Percentiles rank a stretch among this genome's conserved stretches.
These are phyloP conservation scores for Cyprinus carpio DNA, from an alignment of 2,113 vertebrate genomes.

Conservation along the genomic window DNA sequence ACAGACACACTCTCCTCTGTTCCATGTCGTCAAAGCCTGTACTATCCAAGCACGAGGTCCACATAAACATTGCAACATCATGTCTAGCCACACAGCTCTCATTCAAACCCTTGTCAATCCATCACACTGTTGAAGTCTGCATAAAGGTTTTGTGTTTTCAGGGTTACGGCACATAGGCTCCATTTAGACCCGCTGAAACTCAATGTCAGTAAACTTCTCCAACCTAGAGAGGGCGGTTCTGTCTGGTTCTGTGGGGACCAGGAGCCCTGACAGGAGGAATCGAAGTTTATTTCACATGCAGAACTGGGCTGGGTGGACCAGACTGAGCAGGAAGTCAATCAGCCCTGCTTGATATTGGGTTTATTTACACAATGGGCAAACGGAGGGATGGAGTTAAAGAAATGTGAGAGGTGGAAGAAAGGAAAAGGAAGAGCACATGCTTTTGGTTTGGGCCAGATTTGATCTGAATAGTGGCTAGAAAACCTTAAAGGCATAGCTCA, in stretches of 20 bases:
- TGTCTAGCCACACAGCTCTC: background rate
- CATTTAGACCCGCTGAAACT: constrained; percentile 28
- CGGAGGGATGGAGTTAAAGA: constrained; percentile 37
- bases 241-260: constrained; percentile 20
- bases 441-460: constrained; percentile 15
- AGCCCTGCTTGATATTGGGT: constrained; percentile 59
- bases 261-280: background rate
- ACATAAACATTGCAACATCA: constrained; percentile 17
- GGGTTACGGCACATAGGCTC: constrained; percentile 11
- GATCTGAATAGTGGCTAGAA: background rate
- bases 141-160: constrained; percentile 28
- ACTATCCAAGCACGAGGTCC: background rate
- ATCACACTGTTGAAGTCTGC: constrained; percentile 30
- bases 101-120: constrained; percentile 39
- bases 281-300: constrained; percentile 65
- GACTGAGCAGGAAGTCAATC: constrained; percentile 41
- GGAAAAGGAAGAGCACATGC: constrained; percentile 26
- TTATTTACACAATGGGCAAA: constrained; percentile 54
- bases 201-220: background rate
- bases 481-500: background rate
- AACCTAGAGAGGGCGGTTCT: background rate
- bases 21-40: background rate
- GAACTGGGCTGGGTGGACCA: constrained; percentile 52
- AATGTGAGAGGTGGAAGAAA: constrained; percentile 18
- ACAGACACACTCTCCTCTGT: constrained; percentile 23